A percentile compares a stretch with the other conserved stretches of the same genome.
Conservation (phyloP, 2,113 vertebrate genomes). For the Mastomys coucha region DNA sequence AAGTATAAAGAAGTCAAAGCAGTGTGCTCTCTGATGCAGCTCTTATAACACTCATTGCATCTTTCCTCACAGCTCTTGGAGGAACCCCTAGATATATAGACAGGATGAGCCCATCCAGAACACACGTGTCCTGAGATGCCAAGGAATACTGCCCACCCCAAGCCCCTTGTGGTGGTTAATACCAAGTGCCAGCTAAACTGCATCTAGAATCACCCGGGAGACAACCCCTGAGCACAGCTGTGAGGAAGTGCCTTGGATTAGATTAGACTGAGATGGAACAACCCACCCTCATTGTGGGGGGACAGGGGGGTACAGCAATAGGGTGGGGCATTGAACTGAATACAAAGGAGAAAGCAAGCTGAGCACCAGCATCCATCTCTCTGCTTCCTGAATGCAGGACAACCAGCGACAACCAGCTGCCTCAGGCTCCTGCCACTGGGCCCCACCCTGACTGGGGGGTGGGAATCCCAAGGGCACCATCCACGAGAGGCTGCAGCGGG, state of each 20-base stretch:
- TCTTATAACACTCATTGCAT: not conserved
- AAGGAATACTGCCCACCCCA: rapidly evolving
- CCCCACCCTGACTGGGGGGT: too few species aligned
- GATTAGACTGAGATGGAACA: not conserved
- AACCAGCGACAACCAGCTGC: not conserved
- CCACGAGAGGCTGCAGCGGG: not conserved
- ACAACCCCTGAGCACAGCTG: not conserved
- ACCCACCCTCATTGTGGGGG: not conserved
- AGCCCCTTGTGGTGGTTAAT: not conserved
- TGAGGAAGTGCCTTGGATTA: not conserved
- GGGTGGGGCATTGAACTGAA: not conserved
- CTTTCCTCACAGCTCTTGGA: not conserved
- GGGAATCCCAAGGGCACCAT: not conserved
- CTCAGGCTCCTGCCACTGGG: not conserved
- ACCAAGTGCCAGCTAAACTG: not conserved
- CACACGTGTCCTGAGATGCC: rapidly evolving
- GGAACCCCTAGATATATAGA: rapidly evolving
- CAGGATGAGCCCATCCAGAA: not conserved
- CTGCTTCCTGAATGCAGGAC: not conserved
- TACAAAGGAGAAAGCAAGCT: too few species aligned
- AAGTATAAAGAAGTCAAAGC: not conserved
- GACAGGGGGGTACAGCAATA: too few species aligned
- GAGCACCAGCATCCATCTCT: not conserved
- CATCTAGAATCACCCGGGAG: not conserved
- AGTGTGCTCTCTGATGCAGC: rapidly evolving